Base-by-base conservation (phyloP, 2,797 vertebrate species). In the Lacerta agilis region DNA sequence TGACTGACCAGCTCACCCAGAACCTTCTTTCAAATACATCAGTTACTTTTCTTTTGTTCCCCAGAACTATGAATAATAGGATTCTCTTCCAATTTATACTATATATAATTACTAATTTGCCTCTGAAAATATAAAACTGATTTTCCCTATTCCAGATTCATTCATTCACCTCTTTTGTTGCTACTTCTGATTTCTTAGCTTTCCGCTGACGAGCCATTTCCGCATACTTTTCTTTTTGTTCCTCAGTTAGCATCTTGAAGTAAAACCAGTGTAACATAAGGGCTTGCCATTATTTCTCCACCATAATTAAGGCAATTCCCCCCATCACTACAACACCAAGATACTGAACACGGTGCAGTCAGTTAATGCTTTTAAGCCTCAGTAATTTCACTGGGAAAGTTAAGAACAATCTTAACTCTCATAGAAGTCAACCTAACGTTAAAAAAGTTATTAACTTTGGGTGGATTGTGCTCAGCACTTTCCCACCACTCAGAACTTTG, bases 121-220 rank as follows among this genome's bases (percentile, higher is more conserved):
- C 2, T 61, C 49, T 41, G 15, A 83, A 69, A 67, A n/a, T 71
- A 71, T 71, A 61, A 87, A 38, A 7, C 36, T 38, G n/a, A 71
- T 9, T 58, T 55, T 49, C 73, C 64, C 77, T 13, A 85, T 15
- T 0, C 4, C 11, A 73, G 3, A 1, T 1, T 20, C 1, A 1
- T 2, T 20, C 2, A 10, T 27, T 93, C 92, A 96, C 97, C 96
- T 95, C 88, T 33, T 93, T 87, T n/a, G 49, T 72, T 0, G 58
- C 11, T 58, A 89, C 86, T 81, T 76, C 83, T 0, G 13, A 1
- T 17, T 89, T 96, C 36, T 94, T 93, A 1, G 82, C 91, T n/a
- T 90, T 96, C 95, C 94, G 95, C 3, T 93, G 88, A 8, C 58
- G 94, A 66, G 97, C 96, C 95, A 94, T 97, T 88, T 96, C 96